Base-by-base conservation (phyloP, 2,113 vertebrate species). In the Asarcornis scutulata region DNA sequence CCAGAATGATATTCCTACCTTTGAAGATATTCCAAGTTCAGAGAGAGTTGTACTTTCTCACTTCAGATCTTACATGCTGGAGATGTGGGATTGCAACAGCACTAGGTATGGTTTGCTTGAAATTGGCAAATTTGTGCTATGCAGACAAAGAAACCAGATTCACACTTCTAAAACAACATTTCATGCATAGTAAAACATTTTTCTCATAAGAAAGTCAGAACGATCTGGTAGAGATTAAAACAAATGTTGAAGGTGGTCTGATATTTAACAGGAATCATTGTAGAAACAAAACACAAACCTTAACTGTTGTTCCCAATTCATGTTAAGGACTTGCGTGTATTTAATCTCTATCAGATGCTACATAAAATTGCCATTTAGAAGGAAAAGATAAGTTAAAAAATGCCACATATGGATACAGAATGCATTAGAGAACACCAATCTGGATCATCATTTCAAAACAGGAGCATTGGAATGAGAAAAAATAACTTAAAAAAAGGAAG, bases 11-110 rank as follows among this genome's bases (percentile, higher is more conserved):
- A 42, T 83, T 59, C 27, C n/a, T 86, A 73, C 66, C 66, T 95
- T 83, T 93, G 78, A 84, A 74, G 46, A 86, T 94, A 84, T 91
- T 86, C 44, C 56, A 86, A 91, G 69, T 94, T 90, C 88, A 93
- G 90, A 93, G 72, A 32, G 69, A 94, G 74, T 91, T 95, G 86
- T 93, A 62, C 46, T 69, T 62, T 93, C 64, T 73, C 42, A 68
- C 77, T 74, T 96, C 88, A 91, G 72, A 91, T 77, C 56, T 90
- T n/a, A 64, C 34, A 48, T 31, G 48, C 34, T 62, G 62, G 76
- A 95, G 42, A 69, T 60, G 42, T 0, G 0, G 58, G 53, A 88
- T 90, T 95, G 93, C 80, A 82, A 36, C 64, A 88, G 64, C 68
- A 75, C 38, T 60, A 66, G 42, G 53, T 62, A 73, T 27, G 63